These are phyloP conservation scores for Dipodomys stephensi DNA, from an alignment of 2,113 vertebrate genomes.

Conservation along the genomic window DNA sequence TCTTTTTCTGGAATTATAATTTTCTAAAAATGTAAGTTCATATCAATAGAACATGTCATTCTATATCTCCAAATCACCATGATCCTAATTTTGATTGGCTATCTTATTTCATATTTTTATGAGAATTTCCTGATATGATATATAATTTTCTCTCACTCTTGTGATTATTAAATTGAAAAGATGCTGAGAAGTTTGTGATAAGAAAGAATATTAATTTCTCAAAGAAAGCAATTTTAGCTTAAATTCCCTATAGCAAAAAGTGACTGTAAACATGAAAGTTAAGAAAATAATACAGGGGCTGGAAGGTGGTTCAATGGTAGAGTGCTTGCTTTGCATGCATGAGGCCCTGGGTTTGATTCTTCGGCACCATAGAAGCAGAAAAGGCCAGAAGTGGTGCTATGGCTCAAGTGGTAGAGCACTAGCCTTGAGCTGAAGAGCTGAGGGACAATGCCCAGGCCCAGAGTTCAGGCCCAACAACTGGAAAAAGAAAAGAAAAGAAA, in stretches of 20 bases:
- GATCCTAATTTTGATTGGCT: background rate
- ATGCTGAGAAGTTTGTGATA: constrained; percentile 1
- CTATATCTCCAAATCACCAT: background rate
- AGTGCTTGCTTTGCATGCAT: no score
- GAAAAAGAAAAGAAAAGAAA: no score
- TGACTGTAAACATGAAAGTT: constrained; percentile 9
- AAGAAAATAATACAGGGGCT: constrained; percentile 44
- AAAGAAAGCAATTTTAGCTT: background rate
- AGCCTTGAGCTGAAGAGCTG: no score
- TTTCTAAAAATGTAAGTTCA: background rate
- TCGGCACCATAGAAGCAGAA: no score
- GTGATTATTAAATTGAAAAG: background rate
- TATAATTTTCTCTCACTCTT: background rate
- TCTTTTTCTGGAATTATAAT: background rate
- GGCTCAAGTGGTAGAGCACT: no score
- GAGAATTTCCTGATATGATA: background rate
- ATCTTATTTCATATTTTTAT: background rate
- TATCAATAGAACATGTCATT: background rate
- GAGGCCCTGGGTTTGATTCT: no score
- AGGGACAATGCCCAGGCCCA: no score
- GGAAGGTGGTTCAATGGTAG: background rate
- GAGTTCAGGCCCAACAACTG: no score
- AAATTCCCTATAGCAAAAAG: constrained; percentile 21
- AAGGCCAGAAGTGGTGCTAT: no score
- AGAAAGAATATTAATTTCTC: constrained; percentile 44